phyloP scores from a whole-genome alignment of 2,797 vertebrate genomes.

The Scleropages formosus region DNA sequence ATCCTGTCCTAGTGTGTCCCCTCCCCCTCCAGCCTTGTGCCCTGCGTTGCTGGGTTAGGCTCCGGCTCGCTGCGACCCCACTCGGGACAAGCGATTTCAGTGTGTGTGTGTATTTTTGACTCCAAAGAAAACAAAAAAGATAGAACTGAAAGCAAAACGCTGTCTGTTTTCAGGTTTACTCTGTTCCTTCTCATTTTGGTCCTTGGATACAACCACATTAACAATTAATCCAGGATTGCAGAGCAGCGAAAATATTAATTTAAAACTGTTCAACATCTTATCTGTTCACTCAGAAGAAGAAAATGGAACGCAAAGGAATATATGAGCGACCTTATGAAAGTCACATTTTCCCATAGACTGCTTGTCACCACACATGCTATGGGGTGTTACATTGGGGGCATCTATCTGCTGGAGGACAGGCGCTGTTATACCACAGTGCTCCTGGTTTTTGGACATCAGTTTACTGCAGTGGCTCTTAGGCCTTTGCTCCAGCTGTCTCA shows the following conservation, averaged over 20 bases:
- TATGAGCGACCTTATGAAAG: constrained; percentile 1
- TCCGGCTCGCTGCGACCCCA: too few species aligned
- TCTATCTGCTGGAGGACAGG: too few species aligned
- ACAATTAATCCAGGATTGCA: not conserved
- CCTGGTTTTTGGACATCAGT: too few species aligned
- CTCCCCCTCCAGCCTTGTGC: too few species aligned
- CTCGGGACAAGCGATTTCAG: too few species aligned
- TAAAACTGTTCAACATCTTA: not conserved
- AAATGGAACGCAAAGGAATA: not conserved
- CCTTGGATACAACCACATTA: not conserved
- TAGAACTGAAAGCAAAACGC: not conserved
- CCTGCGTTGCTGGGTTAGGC: too few species aligned
- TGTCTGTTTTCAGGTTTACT: not conserved
- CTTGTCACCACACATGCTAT: constrained; percentile 14
- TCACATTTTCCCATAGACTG: constrained; percentile 14
- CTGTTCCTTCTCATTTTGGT: not conserved
- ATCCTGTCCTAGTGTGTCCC: too few species aligned
- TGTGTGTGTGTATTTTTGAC: too few species aligned
- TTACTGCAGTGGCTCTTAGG: too few species aligned
- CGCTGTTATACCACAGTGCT: too few species aligned
- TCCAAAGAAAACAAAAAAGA: not conserved
- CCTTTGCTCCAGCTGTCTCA: too few species aligned
- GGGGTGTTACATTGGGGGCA: not conserved
- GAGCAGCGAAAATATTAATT: not conserved
- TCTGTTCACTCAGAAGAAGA: not conserved